Evolutionary conservation across 2,797 vertebrate genomes (phyloP).

Genomic region (Dallia pectoralis): DNA sequence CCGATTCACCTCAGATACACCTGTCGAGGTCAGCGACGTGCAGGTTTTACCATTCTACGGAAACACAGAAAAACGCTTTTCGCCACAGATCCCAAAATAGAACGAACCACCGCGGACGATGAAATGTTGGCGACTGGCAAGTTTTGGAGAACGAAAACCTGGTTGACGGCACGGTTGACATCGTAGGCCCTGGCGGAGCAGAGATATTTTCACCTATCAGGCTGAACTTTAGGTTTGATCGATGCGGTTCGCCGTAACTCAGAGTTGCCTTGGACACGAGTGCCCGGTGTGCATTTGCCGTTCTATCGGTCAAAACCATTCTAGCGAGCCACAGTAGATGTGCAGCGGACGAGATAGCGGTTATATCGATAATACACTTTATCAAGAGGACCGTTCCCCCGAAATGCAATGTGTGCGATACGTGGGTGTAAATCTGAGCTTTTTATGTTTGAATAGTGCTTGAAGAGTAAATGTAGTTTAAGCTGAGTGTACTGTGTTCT

Average conservation of each 20-base stretch:
- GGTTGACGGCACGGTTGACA: no score
- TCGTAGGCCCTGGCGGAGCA: no score
- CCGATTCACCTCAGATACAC: no score
- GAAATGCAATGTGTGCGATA: background rate
- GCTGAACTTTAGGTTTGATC: background rate
- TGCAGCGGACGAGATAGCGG: slow-evolving; percentile 52
- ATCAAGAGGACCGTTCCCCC: slow-evolving; percentile 50
- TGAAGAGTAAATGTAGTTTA: background rate
- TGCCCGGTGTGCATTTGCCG: background rate
- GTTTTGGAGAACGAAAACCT: no score
- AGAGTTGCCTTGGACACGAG: no score
- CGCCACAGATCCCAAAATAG: no score
- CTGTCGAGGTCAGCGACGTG: no score
- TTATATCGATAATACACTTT: slow-evolving; percentile 42
- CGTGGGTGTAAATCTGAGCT: slow-evolving; percentile 7
- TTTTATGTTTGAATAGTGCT: background rate
- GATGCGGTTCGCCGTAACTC: background rate
- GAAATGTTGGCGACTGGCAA: no score
- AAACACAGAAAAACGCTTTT: no score
- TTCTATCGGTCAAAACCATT: background rate
- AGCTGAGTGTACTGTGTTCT: slow-evolving; percentile 1
- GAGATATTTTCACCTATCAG: background rate
- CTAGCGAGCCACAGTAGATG: slow-evolving; percentile 35
- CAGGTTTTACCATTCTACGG: no score
- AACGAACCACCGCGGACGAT: no score